phyloP scores from a whole-genome alignment of 2,113 vertebrate species.

The Prunella fulvescens region DNA sequence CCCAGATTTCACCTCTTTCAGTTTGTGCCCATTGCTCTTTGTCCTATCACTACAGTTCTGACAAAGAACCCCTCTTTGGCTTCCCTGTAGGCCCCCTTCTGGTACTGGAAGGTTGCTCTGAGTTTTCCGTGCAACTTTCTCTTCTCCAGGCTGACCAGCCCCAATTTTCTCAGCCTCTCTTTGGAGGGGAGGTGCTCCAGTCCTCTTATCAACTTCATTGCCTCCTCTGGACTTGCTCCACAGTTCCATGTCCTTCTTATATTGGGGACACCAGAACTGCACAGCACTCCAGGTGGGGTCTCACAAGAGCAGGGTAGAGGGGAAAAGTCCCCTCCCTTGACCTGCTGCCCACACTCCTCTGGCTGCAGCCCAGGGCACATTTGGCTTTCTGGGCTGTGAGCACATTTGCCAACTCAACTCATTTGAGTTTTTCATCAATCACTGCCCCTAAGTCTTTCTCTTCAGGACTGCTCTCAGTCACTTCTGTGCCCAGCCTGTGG shows the following conservation, averaged over 20 bases:
- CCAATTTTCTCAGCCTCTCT: background rate
- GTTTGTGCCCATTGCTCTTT: background rate
- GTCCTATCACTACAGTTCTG: background rate
- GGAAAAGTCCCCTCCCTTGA: background rate
- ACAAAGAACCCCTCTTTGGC: too few relatives aligned
- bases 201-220: background rate
- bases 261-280: background rate
- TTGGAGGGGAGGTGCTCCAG: background rate
- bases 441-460: accelerated
- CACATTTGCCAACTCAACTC: background rate
- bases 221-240: background rate
- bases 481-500: background rate
- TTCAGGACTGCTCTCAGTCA: background rate
- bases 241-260: background rate
- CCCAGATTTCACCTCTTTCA: background rate
- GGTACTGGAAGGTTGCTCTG: background rate
- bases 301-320: background rate
- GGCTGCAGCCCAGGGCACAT: accelerated
- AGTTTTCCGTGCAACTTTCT: background rate
- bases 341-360: background rate
- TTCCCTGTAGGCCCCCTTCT: background rate
- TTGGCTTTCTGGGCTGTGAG: background rate
- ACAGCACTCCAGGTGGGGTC: background rate
- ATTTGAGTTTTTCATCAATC: background rate
- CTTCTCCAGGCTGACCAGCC: background rate